Evolutionary conservation across 2,113 vertebrate species (phyloP).

Genomic region (Lycocorax pyrrhopterus): DNA sequence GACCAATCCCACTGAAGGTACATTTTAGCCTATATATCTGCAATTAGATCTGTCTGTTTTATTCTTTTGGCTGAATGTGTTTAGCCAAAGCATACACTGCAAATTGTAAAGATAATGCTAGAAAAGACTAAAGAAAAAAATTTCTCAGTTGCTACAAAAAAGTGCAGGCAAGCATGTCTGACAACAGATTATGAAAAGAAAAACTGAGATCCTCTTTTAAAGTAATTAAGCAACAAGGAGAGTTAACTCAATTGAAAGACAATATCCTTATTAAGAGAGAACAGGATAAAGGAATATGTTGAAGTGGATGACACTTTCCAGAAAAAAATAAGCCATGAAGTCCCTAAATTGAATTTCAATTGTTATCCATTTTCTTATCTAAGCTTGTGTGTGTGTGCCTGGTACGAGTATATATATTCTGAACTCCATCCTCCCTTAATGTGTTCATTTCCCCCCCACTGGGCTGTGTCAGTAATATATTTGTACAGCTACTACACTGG

Average conservation of each 20-base stretch:
- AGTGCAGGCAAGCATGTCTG: background rate
- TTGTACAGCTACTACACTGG: background rate
- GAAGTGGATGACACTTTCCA: conserved; percentile 11
- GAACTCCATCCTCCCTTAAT: background rate
- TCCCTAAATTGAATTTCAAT: background rate
- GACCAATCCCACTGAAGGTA: background rate
- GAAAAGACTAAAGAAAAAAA: background rate
- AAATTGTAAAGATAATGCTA: background rate
- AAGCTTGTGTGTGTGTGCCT: background rate
- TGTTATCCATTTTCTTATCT: background rate
- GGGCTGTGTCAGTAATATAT: background rate
- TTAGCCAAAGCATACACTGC: background rate
- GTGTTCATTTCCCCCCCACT: background rate
- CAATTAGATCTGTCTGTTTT: background rate
- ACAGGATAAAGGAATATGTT: background rate
- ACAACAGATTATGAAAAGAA: background rate
- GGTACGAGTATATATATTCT: background rate
- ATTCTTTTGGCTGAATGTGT: background rate
- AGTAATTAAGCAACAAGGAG: background rate
- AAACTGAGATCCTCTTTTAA: background rate
- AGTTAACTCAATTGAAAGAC: conserved; percentile 35
- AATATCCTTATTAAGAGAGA: conserved; percentile 37
- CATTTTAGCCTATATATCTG: background rate
- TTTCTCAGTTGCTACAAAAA: background rate
- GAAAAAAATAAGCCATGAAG: background rate